Conservation (phyloP, 2,888 invertebrate genomes). For the Zhuqinia jingwanae region DNA sequence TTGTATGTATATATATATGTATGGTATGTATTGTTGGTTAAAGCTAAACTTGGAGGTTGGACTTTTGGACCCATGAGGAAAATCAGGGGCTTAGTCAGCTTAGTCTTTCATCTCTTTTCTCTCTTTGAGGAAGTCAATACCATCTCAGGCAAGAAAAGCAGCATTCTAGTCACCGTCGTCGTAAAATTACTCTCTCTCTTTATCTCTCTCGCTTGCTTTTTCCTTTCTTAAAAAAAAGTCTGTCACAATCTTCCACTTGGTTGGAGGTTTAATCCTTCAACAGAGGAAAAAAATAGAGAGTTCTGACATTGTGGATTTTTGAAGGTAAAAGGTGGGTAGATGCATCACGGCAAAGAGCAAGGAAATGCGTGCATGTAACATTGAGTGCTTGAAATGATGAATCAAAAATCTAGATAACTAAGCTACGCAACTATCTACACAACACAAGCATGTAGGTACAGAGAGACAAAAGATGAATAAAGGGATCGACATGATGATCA, state of each 20-base stretch:
- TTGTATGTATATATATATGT: constrained; percentile 1
- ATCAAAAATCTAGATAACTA: background rate
- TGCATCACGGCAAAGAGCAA: background rate
- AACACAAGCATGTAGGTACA: background rate
- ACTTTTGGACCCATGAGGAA: constrained; percentile 35
- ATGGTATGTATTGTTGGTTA: background rate
- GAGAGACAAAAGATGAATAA: constrained; percentile 15
- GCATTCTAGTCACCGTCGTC: background rate
- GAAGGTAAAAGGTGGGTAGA: background rate
- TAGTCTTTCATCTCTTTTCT: constrained; percentile 38
- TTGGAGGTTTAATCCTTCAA: constrained; percentile 2
- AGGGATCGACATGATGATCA: no score
- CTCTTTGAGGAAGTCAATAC: background rate
- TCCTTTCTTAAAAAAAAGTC: no score
- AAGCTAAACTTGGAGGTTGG: background rate
- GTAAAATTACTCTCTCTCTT: background rate
- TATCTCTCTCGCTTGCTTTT: background rate
- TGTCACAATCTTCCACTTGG: background rate
- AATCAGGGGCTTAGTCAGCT: constrained; percentile 51
- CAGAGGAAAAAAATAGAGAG: background rate
- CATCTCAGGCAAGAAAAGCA: background rate
- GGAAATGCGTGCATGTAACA: background rate
- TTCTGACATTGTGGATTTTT: background rate
- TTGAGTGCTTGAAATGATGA: constrained; percentile 16
- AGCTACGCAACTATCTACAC: background rate